A percentile compares a stretch with the other conserved stretches of the same genome.
phyloP scores from a whole-genome alignment of 1,140 invertebrate species.

The Drosophila cardini region DNA sequence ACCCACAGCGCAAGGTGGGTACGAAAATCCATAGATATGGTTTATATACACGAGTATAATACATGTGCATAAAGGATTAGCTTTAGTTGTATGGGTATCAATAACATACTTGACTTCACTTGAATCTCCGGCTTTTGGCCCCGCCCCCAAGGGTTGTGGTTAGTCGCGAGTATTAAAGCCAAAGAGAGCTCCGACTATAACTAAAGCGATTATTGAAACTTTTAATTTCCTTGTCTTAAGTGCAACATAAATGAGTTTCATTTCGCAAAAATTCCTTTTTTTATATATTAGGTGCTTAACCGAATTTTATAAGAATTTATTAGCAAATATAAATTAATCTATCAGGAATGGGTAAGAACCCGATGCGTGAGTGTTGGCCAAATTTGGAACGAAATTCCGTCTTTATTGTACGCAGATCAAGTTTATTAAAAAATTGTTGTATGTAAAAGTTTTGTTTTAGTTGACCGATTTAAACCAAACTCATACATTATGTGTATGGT shows the following conservation, averaged over 20 bases:
- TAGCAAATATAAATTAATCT: too few relatives aligned
- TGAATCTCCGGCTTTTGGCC: slow-evolving; percentile 56
- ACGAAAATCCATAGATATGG: slow-evolving; percentile 1
- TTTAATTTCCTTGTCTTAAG: slow-evolving; percentile 66
- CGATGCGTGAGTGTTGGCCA: too few relatives aligned
- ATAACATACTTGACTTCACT: slow-evolving; percentile 77
- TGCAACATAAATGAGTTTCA: neutral
- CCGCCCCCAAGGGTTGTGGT: neutral
- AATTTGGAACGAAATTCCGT: too few relatives aligned
- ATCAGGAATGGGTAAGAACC: too few relatives aligned
- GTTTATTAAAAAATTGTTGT: too few relatives aligned
- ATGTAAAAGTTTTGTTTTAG: too few relatives aligned
- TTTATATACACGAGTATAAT: neutral
- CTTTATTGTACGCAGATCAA: too few relatives aligned
- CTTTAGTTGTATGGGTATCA: slow-evolving; percentile 60
- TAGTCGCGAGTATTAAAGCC: slow-evolving; percentile 44
- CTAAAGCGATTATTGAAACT: slow-evolving; percentile 70
- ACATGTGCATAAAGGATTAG: slow-evolving; percentile 36
- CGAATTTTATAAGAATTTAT: too few relatives aligned
- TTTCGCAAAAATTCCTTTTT: neutral
- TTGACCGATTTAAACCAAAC: too few relatives aligned
- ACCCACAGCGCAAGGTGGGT: slow-evolving; percentile 95
- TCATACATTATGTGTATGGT: too few relatives aligned
- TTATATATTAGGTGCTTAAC: too few relatives aligned
- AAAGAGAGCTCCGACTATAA: neutral